Conservation (phyloP, 2,113 vertebrate species). For the Rhinolophus ferrumequinum region DNA sequence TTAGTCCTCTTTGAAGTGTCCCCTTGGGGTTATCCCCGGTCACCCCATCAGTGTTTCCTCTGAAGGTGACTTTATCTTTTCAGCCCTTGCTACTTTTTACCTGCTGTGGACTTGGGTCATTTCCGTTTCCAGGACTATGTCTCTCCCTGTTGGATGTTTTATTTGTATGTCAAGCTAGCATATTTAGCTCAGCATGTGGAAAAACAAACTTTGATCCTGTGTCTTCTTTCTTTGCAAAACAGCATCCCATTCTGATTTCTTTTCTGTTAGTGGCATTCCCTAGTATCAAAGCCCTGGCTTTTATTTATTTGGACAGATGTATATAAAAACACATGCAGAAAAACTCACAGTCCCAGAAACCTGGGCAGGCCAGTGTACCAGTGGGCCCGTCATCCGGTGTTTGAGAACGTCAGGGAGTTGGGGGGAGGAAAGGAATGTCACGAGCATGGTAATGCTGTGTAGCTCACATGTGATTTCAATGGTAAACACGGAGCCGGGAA, state of each 20-base stretch:
- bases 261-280: too few relatives aligned
- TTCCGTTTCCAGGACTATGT: accelerated
- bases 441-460: background rate
- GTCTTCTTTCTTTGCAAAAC: background rate
- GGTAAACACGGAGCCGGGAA: too few relatives aligned
- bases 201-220: too few relatives aligned
- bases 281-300: background rate
- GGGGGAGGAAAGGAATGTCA: background rate
- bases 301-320: background rate
- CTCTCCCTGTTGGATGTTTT: background rate
- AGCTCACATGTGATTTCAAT: too few relatives aligned
- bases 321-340: background rate
- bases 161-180: background rate
- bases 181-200: background rate
- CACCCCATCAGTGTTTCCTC: accelerated
- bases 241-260: background rate
- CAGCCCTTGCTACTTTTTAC: accelerated
- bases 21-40: background rate
- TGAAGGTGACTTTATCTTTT: background rate
- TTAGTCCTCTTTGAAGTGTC: accelerated
- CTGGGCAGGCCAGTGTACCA: accelerated
- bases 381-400: background rate
- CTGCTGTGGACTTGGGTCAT: background rate
- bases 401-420: accelerated
- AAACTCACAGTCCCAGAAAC: background rate